Conservation (phyloP, 2,888 invertebrate species). For the Galeruca laticollis region DNA sequence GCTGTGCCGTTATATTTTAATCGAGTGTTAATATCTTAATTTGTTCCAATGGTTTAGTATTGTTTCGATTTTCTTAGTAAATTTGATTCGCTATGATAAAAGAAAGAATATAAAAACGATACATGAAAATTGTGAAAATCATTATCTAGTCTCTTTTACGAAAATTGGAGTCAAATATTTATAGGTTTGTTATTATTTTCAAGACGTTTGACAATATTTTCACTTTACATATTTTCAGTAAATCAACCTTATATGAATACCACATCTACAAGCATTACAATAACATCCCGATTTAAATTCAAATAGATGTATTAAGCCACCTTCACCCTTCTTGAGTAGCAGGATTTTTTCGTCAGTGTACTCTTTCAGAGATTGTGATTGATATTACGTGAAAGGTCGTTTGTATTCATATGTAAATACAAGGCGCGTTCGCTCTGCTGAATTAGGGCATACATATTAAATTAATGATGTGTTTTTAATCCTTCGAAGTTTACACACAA, state of each 20-base stretch:
- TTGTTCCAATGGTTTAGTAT: too few species aligned
- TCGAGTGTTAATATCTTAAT: too few species aligned
- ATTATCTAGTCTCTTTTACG: too few species aligned
- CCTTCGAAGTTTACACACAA: constrained; percentile 47
- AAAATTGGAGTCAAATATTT: too few species aligned
- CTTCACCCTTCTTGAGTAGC: constrained; percentile 15
- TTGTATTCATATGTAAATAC: constrained; percentile 56
- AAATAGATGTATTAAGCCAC: constrained; percentile 19
- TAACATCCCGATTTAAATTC: constrained; percentile 9
- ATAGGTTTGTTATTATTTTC: too few species aligned
- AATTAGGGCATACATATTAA: constrained; percentile 51
- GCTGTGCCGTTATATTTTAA: too few species aligned
- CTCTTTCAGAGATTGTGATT: constrained; percentile 36
- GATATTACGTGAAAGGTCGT: constrained; percentile 43
- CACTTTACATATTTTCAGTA: constrained; percentile 1
- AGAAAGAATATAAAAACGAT: too few species aligned
- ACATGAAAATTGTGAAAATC: too few species aligned
- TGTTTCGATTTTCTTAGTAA: too few species aligned
- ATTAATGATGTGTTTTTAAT: constrained; percentile 53
- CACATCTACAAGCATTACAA: not conserved
- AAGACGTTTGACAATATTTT: not conserved
- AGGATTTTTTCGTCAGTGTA: constrained; percentile 31
- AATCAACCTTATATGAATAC: constrained; percentile 2
- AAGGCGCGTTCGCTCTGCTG: constrained; percentile 51
- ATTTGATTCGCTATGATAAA: too few species aligned